Percentiles rank a stretch among this genome's conserved stretches.
phyloP scores from a whole-genome alignment of 2,797 vertebrate genomes.

The Danio choprae region DNA sequence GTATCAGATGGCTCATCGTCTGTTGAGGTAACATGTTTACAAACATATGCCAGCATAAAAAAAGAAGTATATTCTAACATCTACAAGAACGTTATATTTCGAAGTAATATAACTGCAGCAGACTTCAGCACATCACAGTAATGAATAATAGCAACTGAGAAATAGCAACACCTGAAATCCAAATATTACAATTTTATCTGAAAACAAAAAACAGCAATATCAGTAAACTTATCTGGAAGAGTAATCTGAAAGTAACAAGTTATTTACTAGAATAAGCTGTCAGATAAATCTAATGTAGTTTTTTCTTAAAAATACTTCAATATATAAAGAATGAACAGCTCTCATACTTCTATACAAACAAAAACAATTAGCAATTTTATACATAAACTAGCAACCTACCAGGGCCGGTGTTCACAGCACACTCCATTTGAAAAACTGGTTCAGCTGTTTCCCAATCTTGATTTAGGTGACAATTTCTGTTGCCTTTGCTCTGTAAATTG shows the following conservation, averaged over 20 bases:
- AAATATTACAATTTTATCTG: not conserved
- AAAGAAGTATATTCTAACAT: not conserved
- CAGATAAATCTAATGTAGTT: not conserved
- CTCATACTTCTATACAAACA: not conserved
- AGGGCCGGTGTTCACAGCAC: slow-evolving; percentile 73
- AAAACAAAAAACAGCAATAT: not conserved
- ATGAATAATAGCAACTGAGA: not conserved
- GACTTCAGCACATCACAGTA: not conserved
- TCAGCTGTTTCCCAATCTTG: not conserved
- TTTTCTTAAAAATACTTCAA: not conserved
- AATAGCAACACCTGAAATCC: not conserved
- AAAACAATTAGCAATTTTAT: not conserved
- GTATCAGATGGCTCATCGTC: slow-evolving; percentile 76
- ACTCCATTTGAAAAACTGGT: slow-evolving; percentile 79
- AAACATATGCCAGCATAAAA: not conserved
- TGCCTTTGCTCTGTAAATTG: slow-evolving; percentile 73
- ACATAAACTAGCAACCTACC: slow-evolving; percentile 63
- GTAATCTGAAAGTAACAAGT: not conserved
- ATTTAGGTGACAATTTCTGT: slow-evolving; percentile 59
- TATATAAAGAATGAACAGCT: not conserved
- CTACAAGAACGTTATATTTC: not conserved
- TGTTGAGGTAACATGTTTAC: slow-evolving; percentile 51
- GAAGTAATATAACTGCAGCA: not conserved
- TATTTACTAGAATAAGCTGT: not conserved
- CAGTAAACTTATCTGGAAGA: not conserved